Evolutionary conservation across 2,797 vertebrate genomes (phyloP), one percentile per base, ranked within the genome.

Genomic region (Syngnathus acus): DNA sequence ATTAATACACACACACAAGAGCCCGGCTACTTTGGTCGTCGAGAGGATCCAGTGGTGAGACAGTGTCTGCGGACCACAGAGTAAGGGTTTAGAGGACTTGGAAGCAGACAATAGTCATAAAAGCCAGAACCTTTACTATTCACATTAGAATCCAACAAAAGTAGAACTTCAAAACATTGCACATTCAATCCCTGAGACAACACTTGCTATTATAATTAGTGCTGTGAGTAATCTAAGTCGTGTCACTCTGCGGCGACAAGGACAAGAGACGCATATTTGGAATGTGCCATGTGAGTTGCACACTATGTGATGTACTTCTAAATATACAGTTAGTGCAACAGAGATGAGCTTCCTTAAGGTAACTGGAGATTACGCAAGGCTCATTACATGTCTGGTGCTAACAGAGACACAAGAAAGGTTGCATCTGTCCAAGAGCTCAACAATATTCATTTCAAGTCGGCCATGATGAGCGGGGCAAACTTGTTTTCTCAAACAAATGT

Each of bases 291-390:
- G 70, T 80, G 86, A 82, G 88, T 88, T 84, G 78, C 78, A 63
- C 65, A 72, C 80, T 84, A 73, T 82, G 83, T 71, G 71, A 86
- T 82, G 80, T 65, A 77, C 82, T 88, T 89, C 87, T 91, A 91
- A 90, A 89, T 87, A 88, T 89, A 90, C 78, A 84, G 75, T 72
- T 71, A 65, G 72, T 75, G 83, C 82, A 89, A 85, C 73, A 75
- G 81, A 88, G 86, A 86, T 80, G 77, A 82, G 78, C 80, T 84
- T 80, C 86, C 85, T 87, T 70, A 70, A 84, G 78, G 87, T 84
- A 85, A 87, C 74, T 51, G 70, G 87, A 89, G 82, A 82, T 82
- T 72, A 64, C 68, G 71, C 73, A 84, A 73, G 69, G 70, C 72
- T 72, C 78, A 81, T 84, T 76, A 42, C 70, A 69, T 83, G 71